Evolutionary conservation across 2,888 invertebrate species (phyloP).

Genomic region (Platycnemis pennipes): DNA sequence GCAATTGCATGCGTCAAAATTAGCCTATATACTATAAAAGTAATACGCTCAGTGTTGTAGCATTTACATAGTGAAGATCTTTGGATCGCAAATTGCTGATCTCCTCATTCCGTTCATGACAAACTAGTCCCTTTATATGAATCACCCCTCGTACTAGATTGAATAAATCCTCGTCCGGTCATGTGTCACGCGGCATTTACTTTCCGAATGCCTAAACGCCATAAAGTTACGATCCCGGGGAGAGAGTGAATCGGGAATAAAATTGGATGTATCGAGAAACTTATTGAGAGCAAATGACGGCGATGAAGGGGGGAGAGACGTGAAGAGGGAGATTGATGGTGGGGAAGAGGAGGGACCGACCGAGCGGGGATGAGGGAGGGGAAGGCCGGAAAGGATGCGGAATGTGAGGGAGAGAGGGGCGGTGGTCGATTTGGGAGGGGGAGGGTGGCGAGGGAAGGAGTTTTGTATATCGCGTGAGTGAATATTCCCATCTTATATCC

Average conservation of each 20-base stretch:
- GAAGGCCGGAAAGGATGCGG: not conserved
- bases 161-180: not conserved
- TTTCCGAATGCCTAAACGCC: not conserved
- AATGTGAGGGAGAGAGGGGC: not conserved
- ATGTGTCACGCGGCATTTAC: not conserved
- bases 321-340: not conserved
- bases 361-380: not conserved
- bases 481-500: slow-evolving; percentile 67
- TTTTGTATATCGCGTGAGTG: slow-evolving; percentile 52
- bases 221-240: not conserved
- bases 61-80: too few relatives aligned
- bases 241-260: not conserved
- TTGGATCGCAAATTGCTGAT: too few relatives aligned
- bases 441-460: not conserved
- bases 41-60: too few relatives aligned
- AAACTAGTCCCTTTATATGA: too few relatives aligned
- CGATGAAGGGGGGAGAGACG: not conserved
- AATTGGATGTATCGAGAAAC: slow-evolving; percentile 1
- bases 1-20: too few relatives aligned
- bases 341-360: not conserved
- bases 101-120: too few relatives aligned
- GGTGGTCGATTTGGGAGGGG: not conserved
- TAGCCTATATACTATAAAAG: too few relatives aligned
- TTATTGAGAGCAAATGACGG: slow-evolving; percentile 24
- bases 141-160: too few relatives aligned